Evolutionary conservation across 2,113 vertebrate genomes (phyloP).

Genomic region (Lampris incognitus): DNA sequence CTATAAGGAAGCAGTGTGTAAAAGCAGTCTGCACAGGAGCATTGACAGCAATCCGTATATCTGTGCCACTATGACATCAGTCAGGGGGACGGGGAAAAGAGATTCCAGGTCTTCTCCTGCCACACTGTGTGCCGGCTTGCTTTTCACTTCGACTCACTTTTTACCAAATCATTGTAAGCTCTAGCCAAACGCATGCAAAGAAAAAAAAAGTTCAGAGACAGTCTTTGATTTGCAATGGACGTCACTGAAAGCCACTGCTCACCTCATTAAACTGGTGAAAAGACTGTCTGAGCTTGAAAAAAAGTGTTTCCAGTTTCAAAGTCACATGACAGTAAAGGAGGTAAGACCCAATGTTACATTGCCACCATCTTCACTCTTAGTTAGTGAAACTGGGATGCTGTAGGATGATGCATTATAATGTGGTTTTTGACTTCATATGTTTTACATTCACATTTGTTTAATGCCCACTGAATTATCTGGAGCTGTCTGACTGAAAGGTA

Average conservation of each 20-base stretch:
- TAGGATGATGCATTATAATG: conserved; percentile 64
- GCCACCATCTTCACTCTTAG: conserved; percentile 66
- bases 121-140: conserved; percentile 88
- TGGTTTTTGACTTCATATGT: conserved; percentile 30
- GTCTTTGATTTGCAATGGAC: conserved; percentile 68
- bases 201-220: conserved; percentile 66
- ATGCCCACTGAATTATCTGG: conserved; percentile 54
- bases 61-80: conserved; percentile 68
- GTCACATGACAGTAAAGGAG: conserved; percentile 85
- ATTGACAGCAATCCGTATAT: conserved; percentile 54
- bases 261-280: conserved; percentile 94
- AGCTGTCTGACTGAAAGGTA: conserved; percentile 39
- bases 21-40: conserved; percentile 38
- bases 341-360: conserved; percentile 74
- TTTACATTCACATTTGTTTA: conserved; percentile 63
- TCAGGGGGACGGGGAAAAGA: conserved; percentile 29
- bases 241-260: conserved; percentile 85
- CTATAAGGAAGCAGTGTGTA: conserved; percentile 37
- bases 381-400: conserved; percentile 65
- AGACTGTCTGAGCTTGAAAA: conserved; percentile 70
- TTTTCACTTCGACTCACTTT: conserved; percentile 76
- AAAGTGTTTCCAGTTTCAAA: conserved; percentile 70
- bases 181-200: conserved; percentile 79
- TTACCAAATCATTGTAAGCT: conserved; percentile 93
- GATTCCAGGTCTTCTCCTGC: conserved; percentile 78